Evolutionary conservation across 2,113 vertebrate species (phyloP).

Genomic region (Brevimyrus niger): DNA sequence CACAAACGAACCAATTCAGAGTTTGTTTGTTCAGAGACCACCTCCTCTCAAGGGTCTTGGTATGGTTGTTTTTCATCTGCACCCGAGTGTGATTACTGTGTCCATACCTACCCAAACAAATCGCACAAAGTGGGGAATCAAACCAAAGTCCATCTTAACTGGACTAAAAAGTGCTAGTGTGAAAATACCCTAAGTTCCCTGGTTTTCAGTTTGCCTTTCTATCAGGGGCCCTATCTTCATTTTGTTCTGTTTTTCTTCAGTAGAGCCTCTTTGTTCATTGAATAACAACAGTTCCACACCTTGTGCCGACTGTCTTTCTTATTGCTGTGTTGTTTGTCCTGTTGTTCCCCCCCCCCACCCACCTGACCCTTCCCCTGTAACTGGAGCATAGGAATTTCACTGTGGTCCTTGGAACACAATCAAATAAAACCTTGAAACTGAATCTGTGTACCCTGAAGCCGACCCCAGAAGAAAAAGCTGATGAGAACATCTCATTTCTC

Average conservation of each 20-base stretch:
- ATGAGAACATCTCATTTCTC: background rate
- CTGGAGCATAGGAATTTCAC: background rate
- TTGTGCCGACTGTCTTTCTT: background rate
- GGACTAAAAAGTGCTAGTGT: too few species aligned
- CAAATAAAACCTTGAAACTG: background rate
- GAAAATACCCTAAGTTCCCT: background rate
- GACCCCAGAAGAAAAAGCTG: background rate
- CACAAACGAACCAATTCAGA: too few species aligned
- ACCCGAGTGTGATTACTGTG: too few species aligned
- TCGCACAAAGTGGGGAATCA: too few species aligned
- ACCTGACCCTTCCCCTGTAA: background rate
- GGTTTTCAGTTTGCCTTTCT: background rate
- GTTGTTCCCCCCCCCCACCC: background rate
- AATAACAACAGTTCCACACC: background rate
- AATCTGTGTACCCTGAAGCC: background rate
- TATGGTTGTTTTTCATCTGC: too few species aligned
- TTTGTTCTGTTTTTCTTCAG: background rate
- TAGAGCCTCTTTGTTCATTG: background rate
- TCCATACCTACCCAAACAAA: too few species aligned
- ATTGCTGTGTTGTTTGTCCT: background rate
- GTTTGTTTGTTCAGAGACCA: too few species aligned
- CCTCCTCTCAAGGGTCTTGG: too few species aligned
- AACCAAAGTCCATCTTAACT: too few species aligned
- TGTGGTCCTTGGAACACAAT: background rate
- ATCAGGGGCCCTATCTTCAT: background rate